phyloP scores from a whole-genome alignment of 2,888 invertebrate genomes.

The Hecatera dysodea region DNA sequence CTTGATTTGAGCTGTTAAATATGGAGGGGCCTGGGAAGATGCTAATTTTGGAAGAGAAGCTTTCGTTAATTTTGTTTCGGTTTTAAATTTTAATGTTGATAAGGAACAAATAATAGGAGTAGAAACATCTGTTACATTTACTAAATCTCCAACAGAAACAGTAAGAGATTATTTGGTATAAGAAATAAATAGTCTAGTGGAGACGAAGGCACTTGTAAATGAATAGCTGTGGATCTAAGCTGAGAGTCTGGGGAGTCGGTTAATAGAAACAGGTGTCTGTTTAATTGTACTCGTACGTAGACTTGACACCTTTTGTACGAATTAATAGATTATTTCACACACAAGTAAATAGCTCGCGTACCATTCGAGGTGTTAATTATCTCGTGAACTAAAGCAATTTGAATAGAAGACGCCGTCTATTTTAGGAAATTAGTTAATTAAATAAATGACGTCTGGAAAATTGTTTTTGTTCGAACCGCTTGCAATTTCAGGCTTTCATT shows the following conservation, averaged over 20 bases:
- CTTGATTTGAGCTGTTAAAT: constrained; percentile 62
- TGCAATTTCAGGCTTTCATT: neutral
- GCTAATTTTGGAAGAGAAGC: constrained; percentile 51
- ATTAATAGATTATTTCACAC: constrained; percentile 60
- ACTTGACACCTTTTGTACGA: constrained; percentile 49
- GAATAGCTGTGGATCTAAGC: constrained; percentile 45
- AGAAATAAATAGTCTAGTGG: constrained; percentile 26
- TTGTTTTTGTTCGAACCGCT: neutral
- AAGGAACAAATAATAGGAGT: neutral
- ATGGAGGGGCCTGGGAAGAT: constrained; percentile 42
- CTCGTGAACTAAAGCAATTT: constrained; percentile 52
- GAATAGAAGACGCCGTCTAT: constrained; percentile 27
- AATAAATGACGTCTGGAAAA: constrained; percentile 6
- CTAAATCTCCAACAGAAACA: neutral
- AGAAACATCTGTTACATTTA: neutral
- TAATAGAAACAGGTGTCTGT: constrained; percentile 57
- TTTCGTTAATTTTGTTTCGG: constrained; percentile 28
- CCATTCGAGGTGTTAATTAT: constrained; percentile 54
- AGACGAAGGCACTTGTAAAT: constrained; percentile 33
- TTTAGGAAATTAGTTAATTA: constrained; percentile 30
- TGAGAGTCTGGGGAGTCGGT: constrained; percentile 32
- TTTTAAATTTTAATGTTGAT: constrained; percentile 37
- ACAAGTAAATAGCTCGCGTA: constrained; percentile 45
- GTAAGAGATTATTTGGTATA: constrained; percentile 1
- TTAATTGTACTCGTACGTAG: constrained; percentile 53